These are phyloP conservation scores for Aurelia sp. DNA, from an alignment of 30 jellyfish, hydroid and myxozoan genomes.

Conservation along the genomic window DNA sequence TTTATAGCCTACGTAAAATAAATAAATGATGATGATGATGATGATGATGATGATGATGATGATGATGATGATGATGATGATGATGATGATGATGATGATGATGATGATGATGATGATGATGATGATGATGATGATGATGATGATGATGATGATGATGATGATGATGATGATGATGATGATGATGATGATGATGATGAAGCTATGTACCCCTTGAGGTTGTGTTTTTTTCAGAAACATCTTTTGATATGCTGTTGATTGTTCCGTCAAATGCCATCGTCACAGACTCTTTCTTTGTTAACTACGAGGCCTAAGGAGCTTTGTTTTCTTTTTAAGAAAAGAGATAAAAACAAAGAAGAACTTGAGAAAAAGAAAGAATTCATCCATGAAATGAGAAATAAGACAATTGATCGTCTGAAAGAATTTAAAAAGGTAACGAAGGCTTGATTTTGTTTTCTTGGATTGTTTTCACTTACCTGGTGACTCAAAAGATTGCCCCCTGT, in stretches of 20 bases:
- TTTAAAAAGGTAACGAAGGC: conserved; percentile 52
- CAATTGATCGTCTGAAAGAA: conserved; percentile 74
- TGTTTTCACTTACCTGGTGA: neutral
- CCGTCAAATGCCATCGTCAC: neutral
- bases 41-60: no score
- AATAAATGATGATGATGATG: no score
- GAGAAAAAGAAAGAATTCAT: conserved; percentile 76
- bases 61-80: no score
- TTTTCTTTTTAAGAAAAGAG: conserved; percentile 72
- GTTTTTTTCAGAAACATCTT: neutral
- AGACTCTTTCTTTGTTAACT: neutral
- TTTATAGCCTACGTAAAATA: no score
- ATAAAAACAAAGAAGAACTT: conserved; percentile 54
- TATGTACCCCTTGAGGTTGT: no score
- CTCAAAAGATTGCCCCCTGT: neutral
- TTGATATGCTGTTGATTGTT: no score
- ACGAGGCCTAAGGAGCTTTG: neutral
- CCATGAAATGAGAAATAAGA: conserved; percentile 75
- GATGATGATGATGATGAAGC: no score
- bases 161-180: no score
- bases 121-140: no score
- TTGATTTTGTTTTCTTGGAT: neutral
- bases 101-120: no score
- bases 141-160: no score
- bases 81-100: no score